These are phyloP conservation scores for Leptinotarsa defecta DNA, from an alignment of 1,140 invertebrate genomes.

Conservation along the genomic window DNA sequence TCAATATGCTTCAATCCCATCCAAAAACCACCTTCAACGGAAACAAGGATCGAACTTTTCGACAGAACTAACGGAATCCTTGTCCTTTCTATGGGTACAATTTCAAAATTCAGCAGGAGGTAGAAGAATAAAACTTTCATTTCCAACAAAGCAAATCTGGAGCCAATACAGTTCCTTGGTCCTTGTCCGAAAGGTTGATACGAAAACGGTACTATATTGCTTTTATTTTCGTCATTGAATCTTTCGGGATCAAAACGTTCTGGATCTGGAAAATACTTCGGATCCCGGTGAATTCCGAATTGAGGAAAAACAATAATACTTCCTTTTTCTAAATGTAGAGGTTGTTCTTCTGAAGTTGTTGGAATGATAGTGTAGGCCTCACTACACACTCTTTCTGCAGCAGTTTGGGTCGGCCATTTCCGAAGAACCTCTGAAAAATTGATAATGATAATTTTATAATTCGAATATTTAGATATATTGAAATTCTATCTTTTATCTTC, in stretches of 20 bases:
- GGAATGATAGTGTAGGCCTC: constrained; percentile 1
- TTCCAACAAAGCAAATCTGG: constrained; percentile 65
- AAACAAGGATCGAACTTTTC: background rate
- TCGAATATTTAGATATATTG: background rate
- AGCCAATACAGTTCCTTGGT: constrained; percentile 53
- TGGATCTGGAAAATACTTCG: constrained; percentile 59
- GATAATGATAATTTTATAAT: background rate
- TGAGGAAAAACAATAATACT: constrained; percentile 55
- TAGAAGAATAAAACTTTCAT: constrained; percentile 60
- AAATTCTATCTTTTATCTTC: no score
- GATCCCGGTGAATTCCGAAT: constrained; percentile 60
- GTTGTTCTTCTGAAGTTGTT: constrained; percentile 4
- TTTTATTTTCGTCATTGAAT: constrained; percentile 43
- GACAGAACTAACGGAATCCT: background rate
- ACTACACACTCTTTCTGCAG: background rate
- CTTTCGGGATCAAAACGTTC: constrained; percentile 60
- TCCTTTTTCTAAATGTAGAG: constrained; percentile 37
- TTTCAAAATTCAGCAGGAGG: constrained; percentile 38
- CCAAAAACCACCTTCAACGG: constrained; percentile 2
- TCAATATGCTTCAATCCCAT: background rate
- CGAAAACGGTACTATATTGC: constrained; percentile 3
- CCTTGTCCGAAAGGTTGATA: background rate
- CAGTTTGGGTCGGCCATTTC: background rate
- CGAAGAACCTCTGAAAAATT: constrained; percentile 7
- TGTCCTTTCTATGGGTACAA: constrained; percentile 12